Evolutionary conservation across 1,140 invertebrate genomes (phyloP), one percentile per base, ranked within the genome.

Genomic region (Drosophila sechellia): DNA sequence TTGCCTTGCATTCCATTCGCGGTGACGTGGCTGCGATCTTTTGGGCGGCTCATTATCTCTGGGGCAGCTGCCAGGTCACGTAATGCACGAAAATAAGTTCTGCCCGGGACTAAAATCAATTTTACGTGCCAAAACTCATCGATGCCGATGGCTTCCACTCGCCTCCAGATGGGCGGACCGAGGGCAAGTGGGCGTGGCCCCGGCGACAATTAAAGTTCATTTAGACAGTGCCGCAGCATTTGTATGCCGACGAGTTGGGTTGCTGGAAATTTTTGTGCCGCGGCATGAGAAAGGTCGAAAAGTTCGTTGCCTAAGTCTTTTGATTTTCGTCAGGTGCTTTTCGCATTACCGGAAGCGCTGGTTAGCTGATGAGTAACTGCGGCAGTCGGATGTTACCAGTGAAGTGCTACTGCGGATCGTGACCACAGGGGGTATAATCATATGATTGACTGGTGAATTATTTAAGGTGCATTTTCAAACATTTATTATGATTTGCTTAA

Each of bases 261-360:
- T 60, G 20, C 15, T 42, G 37, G 17, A 52, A 34, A 15, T 43
- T 54, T 54, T 53, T 27, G 49, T 31, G 22, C 17, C 20, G 39
- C 35, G 17, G 59, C 61, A 49, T 57, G 64, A 49, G 61, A 87
- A 68, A 86, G 79, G 83, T 83, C 79, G 69, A 50, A 55, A 20
- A 89, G 84, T 87, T 87, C 61, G 84, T 71, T 89, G 79, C 77
- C 60, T 79, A 89, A 87, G 77, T 87, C 84, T 84, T 87, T 87
- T 71, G 84, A 73, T 79, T 77, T 58, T 50, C 15, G 50, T 55
- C 40, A 56, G 53, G 46, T 54, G 54, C 49, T 69, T 39, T 59
- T 64, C 59, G 63, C 75, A 63, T 68, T 66, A 50, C 79, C 83
- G 83, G 84, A 87, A 89, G 79, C 77, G 46, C 40, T 59, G 31